Evolutionary conservation across 64 coral and sea anemone genomes (phyloP), one percentile per base, ranked within the genome.

Genomic region (Montipora cactus): DNA sequence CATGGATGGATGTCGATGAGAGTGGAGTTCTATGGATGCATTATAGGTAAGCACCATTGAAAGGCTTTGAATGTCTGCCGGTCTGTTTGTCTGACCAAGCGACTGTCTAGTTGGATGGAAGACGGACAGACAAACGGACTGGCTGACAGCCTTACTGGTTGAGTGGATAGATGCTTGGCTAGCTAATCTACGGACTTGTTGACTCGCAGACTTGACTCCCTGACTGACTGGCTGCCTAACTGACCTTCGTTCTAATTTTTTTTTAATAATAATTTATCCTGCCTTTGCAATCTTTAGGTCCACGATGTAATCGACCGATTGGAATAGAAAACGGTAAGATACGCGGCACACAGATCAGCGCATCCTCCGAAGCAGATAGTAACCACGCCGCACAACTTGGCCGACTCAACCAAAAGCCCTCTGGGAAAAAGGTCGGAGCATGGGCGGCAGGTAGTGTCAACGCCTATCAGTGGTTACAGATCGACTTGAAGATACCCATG

Each of bases 21-120:
- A 20, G 88, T 94, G 28, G 95, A 96, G 59, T 76, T 96, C 47
- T 96, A 91, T 87, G 95, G 95, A 19, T 94, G 93, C 51, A 80
- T 87, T 75, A 73, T 94, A 21, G 93, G 93, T 94, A 44, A 76
- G 87, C 47, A 67, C 0, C 12, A 21, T 5, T 71, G 68, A 71
- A 7, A 21, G 4, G 5, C 2, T 22, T 18, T 71, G 68, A 71
- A 3, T 71, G 19, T 21, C 68, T 71, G 21, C 5, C 14, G 0
- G 61, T 4, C 61, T 64, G 18, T 2, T 7, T 7, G 20, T 7
- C 68, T 71, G 20, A 71, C 5, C 19, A 19, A 71, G 10, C 14
- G 68, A 23, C 68, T 67, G 62, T 15, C 16, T 71, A 7, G 47
- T 1, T 53, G 50, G 44, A 28, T n/a, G 49, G 25, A 23, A 6